Base-by-base conservation (phyloP, 1,140 invertebrate species). In the Macrocentrus cingulum region DNA sequence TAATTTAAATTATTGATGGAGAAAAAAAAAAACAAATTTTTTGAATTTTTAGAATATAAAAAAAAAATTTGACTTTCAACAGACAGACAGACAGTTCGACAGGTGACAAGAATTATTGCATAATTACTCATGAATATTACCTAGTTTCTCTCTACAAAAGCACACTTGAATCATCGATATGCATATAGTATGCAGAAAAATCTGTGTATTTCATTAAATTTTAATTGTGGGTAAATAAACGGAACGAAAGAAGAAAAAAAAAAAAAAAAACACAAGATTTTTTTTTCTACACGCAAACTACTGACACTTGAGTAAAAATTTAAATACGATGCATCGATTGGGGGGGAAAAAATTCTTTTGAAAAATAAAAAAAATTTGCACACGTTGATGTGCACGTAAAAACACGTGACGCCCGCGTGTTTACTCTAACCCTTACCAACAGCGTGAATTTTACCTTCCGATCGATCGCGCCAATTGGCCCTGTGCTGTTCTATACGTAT, bases 351-450 rank as follows among this genome's bases (percentile, higher is more conserved):
- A 46, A 46, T 29, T 29, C 4, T 29, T 29, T 29, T 4, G 25
- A 29, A 29, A 29, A 29, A 29, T 29, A 29, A 29, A 29, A 29
- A 29, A 29, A 9, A 9, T 29, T 9, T 5, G 25, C 4, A 4
- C 25, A 29, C 9, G 25, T 29, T 9, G 25, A n/a, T n/a, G n/a
- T n/a, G n/a, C n/a, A n/a, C 13, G 25, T 29, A 29, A 5, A 2
- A 56, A 56, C 53, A 44, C 53, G 42, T 56, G 53, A 56, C 46
- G 4, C 46, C 42, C 19, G 41, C 53, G 39, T 54, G 52, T 56
- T 55, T 34, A 15, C 20, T 41, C 15, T 9, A 29, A 16, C 15
- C 22, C 23, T 13, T 9, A 1, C 18, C 19, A 9, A 11, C 22
- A 44, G 7, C 8, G 9, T 44, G 9, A 29, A 29, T 5, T 29